Conservation (phyloP, 2,797 vertebrate species). For the Neoniphon sammara region DNA sequence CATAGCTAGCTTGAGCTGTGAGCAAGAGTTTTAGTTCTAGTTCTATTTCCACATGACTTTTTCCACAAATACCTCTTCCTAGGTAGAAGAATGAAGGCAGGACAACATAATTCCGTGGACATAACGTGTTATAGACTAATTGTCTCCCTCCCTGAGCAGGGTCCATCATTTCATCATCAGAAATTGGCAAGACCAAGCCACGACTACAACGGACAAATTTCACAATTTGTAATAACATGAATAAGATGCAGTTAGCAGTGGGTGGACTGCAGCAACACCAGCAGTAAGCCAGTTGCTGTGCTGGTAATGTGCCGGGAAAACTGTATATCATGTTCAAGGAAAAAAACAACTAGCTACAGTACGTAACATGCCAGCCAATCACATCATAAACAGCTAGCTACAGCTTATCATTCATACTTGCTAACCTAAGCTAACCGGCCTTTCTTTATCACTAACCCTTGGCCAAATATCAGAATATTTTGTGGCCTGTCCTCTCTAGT, state of each 20-base stretch:
- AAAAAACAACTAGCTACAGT: not conserved
- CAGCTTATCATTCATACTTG: constrained; percentile 52
- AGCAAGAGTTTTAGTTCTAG: not conserved
- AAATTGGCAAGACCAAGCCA: not conserved
- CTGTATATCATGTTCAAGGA: not conserved
- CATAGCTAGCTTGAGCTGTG: not conserved
- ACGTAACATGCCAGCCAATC: constrained; percentile 34
- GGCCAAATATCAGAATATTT: not conserved
- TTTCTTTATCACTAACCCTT: not conserved
- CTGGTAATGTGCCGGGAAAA: not conserved
- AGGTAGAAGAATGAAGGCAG: not conserved
- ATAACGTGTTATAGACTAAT: not conserved
- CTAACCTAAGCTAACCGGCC: constrained; percentile 17
- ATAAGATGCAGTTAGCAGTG: not conserved
- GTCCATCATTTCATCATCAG: not conserved
- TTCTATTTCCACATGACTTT: not conserved
- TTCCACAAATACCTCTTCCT: not conserved
- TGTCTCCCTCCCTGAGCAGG: not conserved
- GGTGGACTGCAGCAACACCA: not conserved
- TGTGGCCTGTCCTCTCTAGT: no score
- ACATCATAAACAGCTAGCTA: constrained; percentile 57
- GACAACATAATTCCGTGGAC: not conserved
- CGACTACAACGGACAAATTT: not conserved
- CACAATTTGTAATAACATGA: not conserved
- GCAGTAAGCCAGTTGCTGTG: not conserved